Percentiles rank a stretch among this genome's conserved stretches.
Conservation (phyloP, 1,140 invertebrate genomes). For the Carposina sasakii region DNA sequence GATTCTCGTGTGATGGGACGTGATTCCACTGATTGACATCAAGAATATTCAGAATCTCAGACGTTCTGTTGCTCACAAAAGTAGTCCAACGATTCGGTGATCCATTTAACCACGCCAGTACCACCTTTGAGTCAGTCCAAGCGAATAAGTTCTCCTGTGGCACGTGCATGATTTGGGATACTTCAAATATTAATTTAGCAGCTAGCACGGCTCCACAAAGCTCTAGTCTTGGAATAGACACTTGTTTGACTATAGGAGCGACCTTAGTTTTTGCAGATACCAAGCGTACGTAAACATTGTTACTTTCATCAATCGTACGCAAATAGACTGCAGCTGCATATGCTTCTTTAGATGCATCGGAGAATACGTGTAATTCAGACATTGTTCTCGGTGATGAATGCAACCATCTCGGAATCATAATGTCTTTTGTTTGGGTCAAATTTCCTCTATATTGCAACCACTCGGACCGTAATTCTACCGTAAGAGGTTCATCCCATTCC, state of each 20-base stretch:
- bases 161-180: constrained; percentile 19
- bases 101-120: constrained; percentile 40
- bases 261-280: constrained; percentile 30
- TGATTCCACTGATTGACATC: constrained; percentile 41
- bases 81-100: constrained; percentile 34
- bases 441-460: constrained; percentile 11
- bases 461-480: constrained; percentile 8
- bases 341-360: constrained; percentile 15
- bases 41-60: constrained; percentile 37
- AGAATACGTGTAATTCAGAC: constrained; percentile 11
- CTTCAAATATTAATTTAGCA: constrained; percentile 9
- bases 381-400: neutral
- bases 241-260: constrained; percentile 23
- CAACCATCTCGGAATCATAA: constrained; percentile 11
- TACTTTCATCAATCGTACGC: neutral
- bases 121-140: constrained; percentile 48
- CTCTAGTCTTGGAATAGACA: constrained; percentile 43
- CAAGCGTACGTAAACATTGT: constrained; percentile 3
- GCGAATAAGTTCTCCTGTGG: constrained; percentile 27
- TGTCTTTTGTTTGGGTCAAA: constrained; percentile 3
- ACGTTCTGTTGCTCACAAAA: constrained; percentile 55
- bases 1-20: constrained; percentile 19
- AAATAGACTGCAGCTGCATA: constrained; percentile 13
- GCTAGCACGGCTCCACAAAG: constrained; percentile 40
- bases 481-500: constrained; percentile 33